phyloP scores from a whole-genome alignment of 2,113 vertebrate genomes.

The Gymnorhina tibicen region DNA sequence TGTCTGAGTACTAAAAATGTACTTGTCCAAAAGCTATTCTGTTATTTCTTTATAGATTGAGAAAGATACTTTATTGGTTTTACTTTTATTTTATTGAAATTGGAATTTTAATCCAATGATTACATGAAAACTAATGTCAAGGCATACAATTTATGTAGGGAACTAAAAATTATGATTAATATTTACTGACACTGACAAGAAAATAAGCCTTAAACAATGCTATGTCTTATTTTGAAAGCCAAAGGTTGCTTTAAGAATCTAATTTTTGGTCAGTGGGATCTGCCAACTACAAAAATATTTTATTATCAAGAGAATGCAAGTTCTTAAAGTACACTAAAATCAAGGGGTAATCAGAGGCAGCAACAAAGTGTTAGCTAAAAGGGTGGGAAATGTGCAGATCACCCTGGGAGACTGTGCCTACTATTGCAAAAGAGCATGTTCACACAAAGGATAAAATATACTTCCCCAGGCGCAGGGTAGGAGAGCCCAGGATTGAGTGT shows the following conservation, averaged over 20 bases:
- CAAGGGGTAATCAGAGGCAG: background rate
- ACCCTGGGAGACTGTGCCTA: background rate
- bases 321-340: background rate
- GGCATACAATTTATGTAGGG: background rate
- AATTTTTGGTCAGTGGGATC: background rate
- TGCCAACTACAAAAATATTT: background rate
- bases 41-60: background rate
- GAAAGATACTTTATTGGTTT: background rate
- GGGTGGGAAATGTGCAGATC: background rate
- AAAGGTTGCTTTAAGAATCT: background rate
- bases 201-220: background rate
- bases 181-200: background rate
- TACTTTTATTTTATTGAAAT: background rate
- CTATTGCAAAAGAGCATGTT: background rate
- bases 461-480: background rate
- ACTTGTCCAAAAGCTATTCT: background rate
- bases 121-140: background rate
- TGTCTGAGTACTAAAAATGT: background rate
- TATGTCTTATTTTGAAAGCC: background rate
- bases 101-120: background rate
- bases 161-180: background rate
- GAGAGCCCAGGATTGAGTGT: background rate
- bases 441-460: background rate
- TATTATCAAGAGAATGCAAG: background rate
- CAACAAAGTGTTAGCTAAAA: background rate